Evolutionary conservation across 2,113 vertebrate species (phyloP), one percentile per base, ranked within the genome.

Genomic region (Burhinus bistriatus): DNA sequence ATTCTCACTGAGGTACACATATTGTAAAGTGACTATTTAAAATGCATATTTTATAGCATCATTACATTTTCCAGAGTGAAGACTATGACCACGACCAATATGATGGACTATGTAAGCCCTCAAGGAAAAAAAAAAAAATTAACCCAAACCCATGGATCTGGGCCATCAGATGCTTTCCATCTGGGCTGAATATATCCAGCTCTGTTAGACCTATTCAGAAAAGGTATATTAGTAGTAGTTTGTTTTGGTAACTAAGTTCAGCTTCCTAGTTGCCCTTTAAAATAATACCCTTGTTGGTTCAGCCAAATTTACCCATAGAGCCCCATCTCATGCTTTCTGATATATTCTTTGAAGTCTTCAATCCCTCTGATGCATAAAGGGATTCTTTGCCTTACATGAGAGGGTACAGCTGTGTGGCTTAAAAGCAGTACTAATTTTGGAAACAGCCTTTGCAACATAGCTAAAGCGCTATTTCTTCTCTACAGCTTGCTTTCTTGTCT

Each of bases 391-490:
- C 70, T 93, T 66, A 69, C 95, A 97, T 89, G 91, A 97, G 97
- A 97, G 89, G 94, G 75, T 95, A 94, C 94, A 94, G 93, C 94
- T 95, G 95, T 32, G 89, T 94, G 93, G 95, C 82, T 94, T 85
- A 96, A 82, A 95, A 95, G 89, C 91, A 95, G 84, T 6, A 51
- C 95, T 97, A 97, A 97, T 93, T 97, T 96, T 97, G 95, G 96
- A 96, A 96, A 83, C 93, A 93, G 96, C 83, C 76, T 95, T 94
- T 94, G 91, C 94, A 85, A 85, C 75, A 70, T 12, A 71, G 91
- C 91, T 77, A 36, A 62, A 93, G 82, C 92, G 8, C n/a, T 92
- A 38, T 51, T 96, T 90, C 87, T 94, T 87, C 79, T 76, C 90
- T 44, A 52, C 71, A 57, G 49, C 71, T 86, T 78, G 87, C 76